Evolutionary conservation across 1,140 invertebrate genomes (phyloP), one percentile per base, ranked within the genome.

Genomic region (Cherax destructor): DNA sequence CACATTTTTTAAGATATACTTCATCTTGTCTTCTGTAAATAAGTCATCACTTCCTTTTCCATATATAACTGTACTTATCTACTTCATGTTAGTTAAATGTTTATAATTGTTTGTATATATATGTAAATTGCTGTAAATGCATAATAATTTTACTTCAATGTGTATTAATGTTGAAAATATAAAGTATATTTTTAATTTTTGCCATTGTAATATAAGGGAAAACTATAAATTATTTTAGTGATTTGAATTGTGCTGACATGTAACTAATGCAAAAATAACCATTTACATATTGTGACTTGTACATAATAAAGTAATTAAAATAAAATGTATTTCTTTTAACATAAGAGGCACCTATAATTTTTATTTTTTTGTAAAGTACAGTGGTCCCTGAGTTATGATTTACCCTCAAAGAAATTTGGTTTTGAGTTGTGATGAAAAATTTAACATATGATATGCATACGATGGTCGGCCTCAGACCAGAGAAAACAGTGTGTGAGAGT

Each of bases 61-160:
- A 7, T 56, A 13, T 65, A 16, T 65, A 74, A 24, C 7, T 30
- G 24, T 74, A 74, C 24, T 9, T 24, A 30, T 74, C n/a, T 81
- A 81, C 56, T 21, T 59, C 21, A n/a, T 81, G 3, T n/a, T 81
- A 56, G 41, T 3, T 30, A 52, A 9, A 24, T 81, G 50, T 81
- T 18, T 81, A 47, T 81, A 81, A 81, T 52, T 56, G 79, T 81
- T 21, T 81, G 56, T 81, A 81, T n/a, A 81, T 30, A 59, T 56
- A 24, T 81, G 56, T 59, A 81, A 41, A 74, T 81, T 81, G 79
- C 49, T 81, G 79, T 81, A 81, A 24, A 81, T 81, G 79, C 61
- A 65, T 9, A 56, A 81, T 50, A 41, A 56, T 47, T 59, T 81
- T 56, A 5, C 21, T 80, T 81, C 21, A 56, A 81, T 56, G 21